Percentiles rank a stretch among this genome's conserved stretches.
These are phyloP conservation scores for Brachionus koreanus DNA, from an alignment of 1,140 invertebrate genomes.

Conservation along the genomic window DNA sequence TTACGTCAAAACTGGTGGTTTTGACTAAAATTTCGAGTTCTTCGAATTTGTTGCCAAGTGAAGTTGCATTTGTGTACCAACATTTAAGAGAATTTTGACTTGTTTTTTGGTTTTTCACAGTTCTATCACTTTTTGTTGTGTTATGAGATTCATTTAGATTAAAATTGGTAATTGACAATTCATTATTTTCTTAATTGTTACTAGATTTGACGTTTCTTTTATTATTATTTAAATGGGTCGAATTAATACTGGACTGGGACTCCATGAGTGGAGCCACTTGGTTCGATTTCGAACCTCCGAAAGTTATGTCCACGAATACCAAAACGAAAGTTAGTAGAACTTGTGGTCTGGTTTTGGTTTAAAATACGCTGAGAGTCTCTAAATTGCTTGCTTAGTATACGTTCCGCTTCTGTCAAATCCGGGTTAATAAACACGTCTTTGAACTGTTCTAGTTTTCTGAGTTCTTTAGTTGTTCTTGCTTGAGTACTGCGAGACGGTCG, in stretches of 20 bases:
- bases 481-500: not conserved
- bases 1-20: no score
- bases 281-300: not conserved
- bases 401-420: not conserved
- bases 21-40: no score
- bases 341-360: not conserved
- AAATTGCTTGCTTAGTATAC: not conserved
- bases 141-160: not conserved
- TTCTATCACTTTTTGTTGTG: not conserved
- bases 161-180: not conserved
- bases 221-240: no score
- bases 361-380: not conserved
- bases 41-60: no score
- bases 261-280: not conserved
- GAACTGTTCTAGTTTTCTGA: not conserved
- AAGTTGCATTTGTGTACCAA: not conserved
- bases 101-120: no score
- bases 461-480: not conserved
- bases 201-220: no score
- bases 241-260: no score
- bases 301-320: not conserved
- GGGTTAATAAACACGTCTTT: constrained; percentile 2
- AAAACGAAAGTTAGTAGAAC: not conserved
- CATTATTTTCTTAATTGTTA: not conserved
- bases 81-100: not conserved